Base-by-base conservation (phyloP, 2,888 invertebrate species). In the Philaethria dido region DNA sequence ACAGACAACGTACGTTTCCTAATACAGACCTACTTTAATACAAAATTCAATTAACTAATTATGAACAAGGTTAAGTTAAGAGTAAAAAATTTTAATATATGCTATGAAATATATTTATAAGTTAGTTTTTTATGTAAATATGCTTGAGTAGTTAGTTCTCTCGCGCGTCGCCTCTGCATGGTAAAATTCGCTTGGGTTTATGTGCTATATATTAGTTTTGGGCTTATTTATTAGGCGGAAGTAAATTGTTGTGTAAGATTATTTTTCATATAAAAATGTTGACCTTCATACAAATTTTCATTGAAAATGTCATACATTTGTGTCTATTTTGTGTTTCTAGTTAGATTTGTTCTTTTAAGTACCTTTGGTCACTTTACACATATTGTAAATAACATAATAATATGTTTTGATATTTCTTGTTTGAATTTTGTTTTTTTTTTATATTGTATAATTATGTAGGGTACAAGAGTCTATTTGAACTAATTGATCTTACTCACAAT, bases 111-210 rank as follows among this genome's bases (percentile, higher is more conserved):
- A 16, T n/a, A 44, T 18, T 45, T 8, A 2, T 45, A 45, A 45
- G 9, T 48, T 45, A 22, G 57, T 52, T 22, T 42, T 52, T 52
- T 60, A 9, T 1, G n/a, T 65, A 50, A 45, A 65, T 16, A 20
- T 25, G 67, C 69, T 59, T 66, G 2, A 67, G 72, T 71, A 70
- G 68, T 65, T 68, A 64, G 59, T 55, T 50, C 1, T 55, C 47
- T 44, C 62, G 59, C 70, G 63, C 69, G 69, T 68, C 67, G 72
- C 73, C 72, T 69, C 72, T 71, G 74, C 75, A 75, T 74, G 71
- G 62, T 61, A 71, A 54, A 22, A 33, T 57, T 52, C 22, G 75
- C 73, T 74, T 74, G 74, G 75, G 73, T 70, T 64, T 59, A 72
- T 68, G 69, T 72, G 74, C 68, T 72, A 66, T 60, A 25, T 44